Evolutionary conservation across 2,797 vertebrate species (phyloP).

Genomic region (Spondyliosoma cantharus): DNA sequence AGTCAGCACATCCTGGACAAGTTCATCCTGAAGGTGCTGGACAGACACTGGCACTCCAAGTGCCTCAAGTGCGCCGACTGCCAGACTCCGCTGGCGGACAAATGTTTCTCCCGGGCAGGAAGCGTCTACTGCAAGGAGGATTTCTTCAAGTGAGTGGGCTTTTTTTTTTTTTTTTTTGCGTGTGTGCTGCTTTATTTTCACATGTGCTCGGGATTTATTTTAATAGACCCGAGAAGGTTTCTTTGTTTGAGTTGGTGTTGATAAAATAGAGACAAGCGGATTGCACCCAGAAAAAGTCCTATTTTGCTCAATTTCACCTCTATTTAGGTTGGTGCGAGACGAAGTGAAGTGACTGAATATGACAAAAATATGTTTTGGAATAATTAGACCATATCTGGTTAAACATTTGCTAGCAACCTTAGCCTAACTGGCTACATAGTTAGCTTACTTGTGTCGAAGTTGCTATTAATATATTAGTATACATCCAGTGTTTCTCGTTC

Average conservation of each 20-base stretch:
- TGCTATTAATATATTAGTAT: neutral
- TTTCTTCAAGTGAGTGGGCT: constrained; percentile 95
- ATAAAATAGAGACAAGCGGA: neutral
- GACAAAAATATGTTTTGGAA: neutral
- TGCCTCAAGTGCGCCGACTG: constrained; percentile 99
- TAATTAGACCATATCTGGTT: neutral
- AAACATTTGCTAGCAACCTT: neutral
- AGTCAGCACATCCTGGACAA: constrained; percentile 98
- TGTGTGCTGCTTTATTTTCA: neutral
- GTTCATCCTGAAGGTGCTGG: constrained; percentile 99
- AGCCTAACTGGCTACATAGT: neutral
- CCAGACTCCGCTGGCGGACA: constrained; percentile 94
- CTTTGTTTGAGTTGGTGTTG: neutral
- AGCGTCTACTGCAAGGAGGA: constrained; percentile 99
- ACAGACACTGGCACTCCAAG: constrained; percentile 98
- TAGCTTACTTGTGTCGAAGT: neutral
- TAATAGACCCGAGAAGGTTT: neutral
- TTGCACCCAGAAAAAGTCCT: neutral
- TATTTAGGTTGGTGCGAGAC: neutral
- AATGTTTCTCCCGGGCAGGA: constrained; percentile 95
- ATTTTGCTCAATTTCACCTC: neutral
- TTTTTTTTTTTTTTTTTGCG: no score
- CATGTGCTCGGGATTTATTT: neutral
- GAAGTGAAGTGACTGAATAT: neutral
- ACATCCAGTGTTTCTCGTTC: neutral